Conservation (phyloP, 1,140 invertebrate species). For the Diorhabda sublineata region DNA sequence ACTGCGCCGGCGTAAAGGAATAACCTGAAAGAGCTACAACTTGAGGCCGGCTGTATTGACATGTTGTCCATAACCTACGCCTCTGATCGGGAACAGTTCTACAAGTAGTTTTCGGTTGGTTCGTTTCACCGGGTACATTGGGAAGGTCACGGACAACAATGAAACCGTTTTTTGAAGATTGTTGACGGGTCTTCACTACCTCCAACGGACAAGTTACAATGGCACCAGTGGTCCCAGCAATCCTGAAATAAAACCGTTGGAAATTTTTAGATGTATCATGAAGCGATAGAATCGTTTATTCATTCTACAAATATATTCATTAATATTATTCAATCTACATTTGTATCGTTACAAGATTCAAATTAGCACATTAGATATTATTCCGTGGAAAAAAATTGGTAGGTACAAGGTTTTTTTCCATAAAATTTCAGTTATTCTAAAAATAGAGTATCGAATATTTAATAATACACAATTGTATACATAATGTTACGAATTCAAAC, state of each 20-base stretch:
- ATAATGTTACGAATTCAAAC: no score
- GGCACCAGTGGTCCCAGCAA: conserved; percentile 92
- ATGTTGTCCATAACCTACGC: conserved; percentile 46
- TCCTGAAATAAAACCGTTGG: conserved; percentile 54
- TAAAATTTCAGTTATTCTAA: no score
- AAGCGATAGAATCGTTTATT: no score
- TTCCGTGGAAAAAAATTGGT: no score
- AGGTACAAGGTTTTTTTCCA: no score
- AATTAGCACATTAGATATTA: no score
- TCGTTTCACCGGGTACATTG: conserved; percentile 41
- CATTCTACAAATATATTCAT: no score
- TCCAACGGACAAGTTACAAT: conserved; percentile 97
- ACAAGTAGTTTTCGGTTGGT: conserved; percentile 47
- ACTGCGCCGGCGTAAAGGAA: conserved; percentile 42
- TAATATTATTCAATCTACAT: no score
- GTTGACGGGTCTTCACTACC: conserved; percentile 96
- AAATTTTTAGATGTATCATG: no score
- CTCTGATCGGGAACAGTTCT: conserved; percentile 49
- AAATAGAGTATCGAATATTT: no score
- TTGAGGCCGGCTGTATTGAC: conserved; percentile 48
- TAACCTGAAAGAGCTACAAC: conserved; percentile 61
- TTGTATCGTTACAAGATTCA: no score
- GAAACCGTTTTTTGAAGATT: conserved; percentile 70
- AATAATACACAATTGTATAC: no score
- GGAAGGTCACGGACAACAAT: conserved; percentile 37